These are phyloP conservation scores for Lepus townsendii DNA, from an alignment of 2,797 vertebrate species.

Conservation along the genomic window DNA sequence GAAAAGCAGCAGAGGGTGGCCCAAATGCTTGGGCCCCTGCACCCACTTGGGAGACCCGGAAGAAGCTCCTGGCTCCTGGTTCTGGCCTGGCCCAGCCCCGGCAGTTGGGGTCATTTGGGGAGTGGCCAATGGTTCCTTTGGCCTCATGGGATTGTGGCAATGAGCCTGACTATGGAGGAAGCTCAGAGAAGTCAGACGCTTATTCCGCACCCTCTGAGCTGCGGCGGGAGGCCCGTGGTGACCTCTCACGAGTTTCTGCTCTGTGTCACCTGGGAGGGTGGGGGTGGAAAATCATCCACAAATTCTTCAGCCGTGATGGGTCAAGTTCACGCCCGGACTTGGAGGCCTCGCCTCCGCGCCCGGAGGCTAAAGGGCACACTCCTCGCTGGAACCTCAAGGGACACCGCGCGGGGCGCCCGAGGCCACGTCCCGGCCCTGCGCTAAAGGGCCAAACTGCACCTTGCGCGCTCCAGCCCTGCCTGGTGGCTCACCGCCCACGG, in stretches of 20 bases:
- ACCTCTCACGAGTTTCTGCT: background rate
- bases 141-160: background rate
- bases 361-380: background rate
- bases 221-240: background rate
- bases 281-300: background rate
- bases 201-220: background rate
- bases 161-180: too few relatives aligned
- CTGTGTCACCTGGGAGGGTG: background rate
- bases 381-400: background rate
- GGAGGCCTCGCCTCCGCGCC: background rate
- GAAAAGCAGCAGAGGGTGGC: too few relatives aligned
- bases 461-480: background rate
- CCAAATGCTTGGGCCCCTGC: too few relatives aligned
- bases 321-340: background rate
- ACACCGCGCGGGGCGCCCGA: accelerated
- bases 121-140: background rate
- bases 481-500: background rate
- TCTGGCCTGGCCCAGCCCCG: too few relatives aligned
- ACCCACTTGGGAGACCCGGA: too few relatives aligned
- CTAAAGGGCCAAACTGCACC: background rate
- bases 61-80: too few relatives aligned
- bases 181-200: background rate
- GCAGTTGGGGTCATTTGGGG: too few relatives aligned
- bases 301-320: background rate
- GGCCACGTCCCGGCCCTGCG: background rate